phyloP scores from a whole-genome alignment of 2,113 vertebrate genomes.

The Calypte anna region DNA sequence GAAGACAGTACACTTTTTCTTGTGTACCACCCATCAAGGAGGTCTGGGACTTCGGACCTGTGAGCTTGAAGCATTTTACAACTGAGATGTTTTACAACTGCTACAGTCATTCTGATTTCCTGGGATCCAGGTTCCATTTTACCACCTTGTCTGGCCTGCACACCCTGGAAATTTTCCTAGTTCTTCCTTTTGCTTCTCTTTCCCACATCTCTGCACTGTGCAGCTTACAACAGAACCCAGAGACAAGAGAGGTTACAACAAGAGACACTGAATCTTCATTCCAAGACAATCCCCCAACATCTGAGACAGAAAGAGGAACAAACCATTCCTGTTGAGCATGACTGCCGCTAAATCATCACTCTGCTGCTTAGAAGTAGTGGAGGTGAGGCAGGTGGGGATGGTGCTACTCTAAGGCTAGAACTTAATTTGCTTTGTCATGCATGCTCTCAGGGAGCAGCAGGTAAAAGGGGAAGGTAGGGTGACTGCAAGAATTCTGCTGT shows the following conservation, averaged over 20 bases:
- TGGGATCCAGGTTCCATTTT: background rate
- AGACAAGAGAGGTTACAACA: no score
- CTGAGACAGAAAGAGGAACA: background rate
- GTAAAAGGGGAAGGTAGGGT: background rate
- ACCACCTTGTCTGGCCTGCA: background rate
- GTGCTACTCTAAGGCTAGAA: background rate
- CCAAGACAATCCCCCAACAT: background rate
- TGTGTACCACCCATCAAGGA: background rate
- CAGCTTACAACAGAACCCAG: background rate
- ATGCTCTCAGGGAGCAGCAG: background rate
- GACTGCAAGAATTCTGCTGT: background rate
- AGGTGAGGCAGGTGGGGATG: background rate
- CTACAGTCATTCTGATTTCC: background rate
- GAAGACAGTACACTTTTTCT: background rate
- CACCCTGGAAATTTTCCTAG: background rate
- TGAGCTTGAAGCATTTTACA: background rate
- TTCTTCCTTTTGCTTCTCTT: background rate
- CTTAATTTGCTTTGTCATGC: background rate
- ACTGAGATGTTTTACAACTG: background rate
- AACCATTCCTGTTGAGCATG: fast-evolving
- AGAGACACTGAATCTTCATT: background rate
- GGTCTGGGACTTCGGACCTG: background rate
- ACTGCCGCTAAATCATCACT: background rate
- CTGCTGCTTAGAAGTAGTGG: background rate
- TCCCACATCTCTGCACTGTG: background rate